These are phyloP conservation scores for Idaea dimidiata DNA, from an alignment of 2,888 invertebrate genomes.

Conservation along the genomic window DNA sequence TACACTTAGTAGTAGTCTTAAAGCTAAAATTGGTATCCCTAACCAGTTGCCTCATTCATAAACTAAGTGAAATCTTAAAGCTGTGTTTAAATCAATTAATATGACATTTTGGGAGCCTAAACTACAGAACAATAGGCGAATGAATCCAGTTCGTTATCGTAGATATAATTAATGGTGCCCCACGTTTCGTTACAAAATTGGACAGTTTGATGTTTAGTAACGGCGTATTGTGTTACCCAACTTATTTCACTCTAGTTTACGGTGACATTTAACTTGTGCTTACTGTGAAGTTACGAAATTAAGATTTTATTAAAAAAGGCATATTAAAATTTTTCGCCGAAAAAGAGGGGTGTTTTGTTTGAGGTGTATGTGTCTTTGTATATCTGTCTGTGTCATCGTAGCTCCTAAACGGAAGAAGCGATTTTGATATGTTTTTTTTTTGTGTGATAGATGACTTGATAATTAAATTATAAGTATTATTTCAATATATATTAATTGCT, in stretches of 20 bases:
- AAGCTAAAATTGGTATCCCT: no score
- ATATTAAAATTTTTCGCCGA: not conserved
- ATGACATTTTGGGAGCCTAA: conserved; percentile 40
- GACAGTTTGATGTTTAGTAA: conserved; percentile 24
- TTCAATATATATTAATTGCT: no score
- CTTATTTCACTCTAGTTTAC: not conserved
- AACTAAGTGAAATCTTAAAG: not conserved
- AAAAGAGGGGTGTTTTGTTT: no score
- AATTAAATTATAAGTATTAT: no score
- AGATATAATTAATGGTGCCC: conserved; percentile 49
- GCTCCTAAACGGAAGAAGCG: no score
- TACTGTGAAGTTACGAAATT: not conserved
- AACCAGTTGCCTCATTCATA: not conserved
- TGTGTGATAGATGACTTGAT: no score
- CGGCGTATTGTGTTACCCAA: conserved; percentile 15
- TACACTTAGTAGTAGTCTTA: no score
- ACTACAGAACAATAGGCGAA: conserved; percentile 43
- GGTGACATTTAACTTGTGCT: not conserved
- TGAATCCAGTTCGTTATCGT: conserved; percentile 45
- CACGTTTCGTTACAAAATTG: conserved; percentile 38
- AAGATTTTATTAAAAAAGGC: not conserved
- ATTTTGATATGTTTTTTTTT: no score
- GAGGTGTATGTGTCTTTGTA: no score
- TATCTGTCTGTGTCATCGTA: no score
- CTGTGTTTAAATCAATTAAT: conserved; percentile 42